Percentiles rank a stretch among this genome's conserved stretches.
Evolutionary conservation across 2,797 vertebrate species (phyloP).

Genomic region (Tamandua tetradactyla): DNA sequence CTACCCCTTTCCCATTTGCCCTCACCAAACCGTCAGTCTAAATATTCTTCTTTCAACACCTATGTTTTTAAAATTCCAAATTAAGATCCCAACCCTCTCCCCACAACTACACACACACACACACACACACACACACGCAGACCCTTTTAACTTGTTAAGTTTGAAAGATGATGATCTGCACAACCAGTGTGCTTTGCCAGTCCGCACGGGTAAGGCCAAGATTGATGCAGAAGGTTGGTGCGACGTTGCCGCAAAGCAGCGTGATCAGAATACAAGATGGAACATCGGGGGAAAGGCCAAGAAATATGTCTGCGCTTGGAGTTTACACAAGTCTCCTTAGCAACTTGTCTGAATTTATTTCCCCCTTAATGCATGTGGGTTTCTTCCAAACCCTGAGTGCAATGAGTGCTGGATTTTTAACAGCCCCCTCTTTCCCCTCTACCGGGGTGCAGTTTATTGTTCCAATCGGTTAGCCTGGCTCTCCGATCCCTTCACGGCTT

Average conservation of each 20-base stretch:
- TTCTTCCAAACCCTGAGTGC: conserved; percentile 77
- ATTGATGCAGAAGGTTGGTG: conserved; percentile 94
- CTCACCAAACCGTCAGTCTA: conserved; percentile 58
- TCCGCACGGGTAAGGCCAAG: conserved; percentile 91
- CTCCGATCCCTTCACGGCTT: neutral
- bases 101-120: conserved; percentile 56
- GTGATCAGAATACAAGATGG: conserved; percentile 94
- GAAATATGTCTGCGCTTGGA: conserved; percentile 83
- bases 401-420: conserved; percentile 69
- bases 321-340: conserved; percentile 88
- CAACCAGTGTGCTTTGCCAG: conserved; percentile 88
- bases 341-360: conserved; percentile 86
- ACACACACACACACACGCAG: conserved; percentile 56
- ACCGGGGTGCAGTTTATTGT: conserved; percentile 66
- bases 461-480: conserved; percentile 10
- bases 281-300: conserved; percentile 88
- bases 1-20: neutral
- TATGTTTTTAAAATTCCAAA: conserved; percentile 76
- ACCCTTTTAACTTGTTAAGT: conserved; percentile 85
- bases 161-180: conserved; percentile 88
- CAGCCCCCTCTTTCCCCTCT: conserved; percentile 39
- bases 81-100: conserved; percentile 52
- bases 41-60: conserved; percentile 77
- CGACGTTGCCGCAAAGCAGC: conserved; percentile 92
- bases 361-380: conserved; percentile 36